phyloP scores from a whole-genome alignment of 2,888 invertebrate species.

The Dynastes maya region DNA sequence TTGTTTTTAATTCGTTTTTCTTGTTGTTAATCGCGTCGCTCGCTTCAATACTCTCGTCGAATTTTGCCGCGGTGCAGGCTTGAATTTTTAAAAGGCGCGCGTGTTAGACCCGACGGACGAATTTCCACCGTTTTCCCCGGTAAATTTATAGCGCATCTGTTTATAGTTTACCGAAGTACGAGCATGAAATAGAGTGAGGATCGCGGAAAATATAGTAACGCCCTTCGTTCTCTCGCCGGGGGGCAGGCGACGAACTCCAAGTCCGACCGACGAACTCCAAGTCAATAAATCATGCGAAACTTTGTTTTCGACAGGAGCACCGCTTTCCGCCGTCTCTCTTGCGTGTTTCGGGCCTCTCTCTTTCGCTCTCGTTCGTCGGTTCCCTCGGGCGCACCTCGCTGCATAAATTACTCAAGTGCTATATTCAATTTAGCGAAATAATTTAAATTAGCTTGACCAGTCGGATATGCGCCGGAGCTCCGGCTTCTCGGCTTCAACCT shows the following conservation, averaged over 20 bases:
- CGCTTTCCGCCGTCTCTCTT: too few relatives aligned
- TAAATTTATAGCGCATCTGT: conserved; percentile 48
- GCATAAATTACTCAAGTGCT: conserved; percentile 50
- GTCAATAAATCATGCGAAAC: conserved; percentile 50
- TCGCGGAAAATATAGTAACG: conserved; percentile 51
- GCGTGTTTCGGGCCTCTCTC: background rate
- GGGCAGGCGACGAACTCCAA: conserved; percentile 1
- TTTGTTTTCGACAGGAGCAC: conserved; percentile 50
- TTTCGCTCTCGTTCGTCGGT: background rate
- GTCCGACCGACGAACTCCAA: conserved; percentile 35
- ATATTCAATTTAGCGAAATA: conserved; percentile 47
- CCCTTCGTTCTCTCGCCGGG: background rate
- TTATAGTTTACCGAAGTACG: conserved; percentile 48
- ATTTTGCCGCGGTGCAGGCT: too few relatives aligned
- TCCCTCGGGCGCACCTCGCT: conserved; percentile 44
- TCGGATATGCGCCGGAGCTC: background rate
- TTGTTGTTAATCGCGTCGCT: too few relatives aligned
- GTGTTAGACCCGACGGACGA: too few relatives aligned
- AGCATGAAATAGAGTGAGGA: conserved; percentile 43
- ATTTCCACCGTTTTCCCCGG: background rate
- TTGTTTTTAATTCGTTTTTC: too few relatives aligned
- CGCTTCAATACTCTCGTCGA: too few relatives aligned
- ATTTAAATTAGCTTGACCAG: conserved; percentile 47
- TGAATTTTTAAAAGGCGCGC: too few relatives aligned
- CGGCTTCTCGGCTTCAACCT: background rate